Conservation (phyloP, 2,113 vertebrate species). For the Ammodytes dubius region DNA sequence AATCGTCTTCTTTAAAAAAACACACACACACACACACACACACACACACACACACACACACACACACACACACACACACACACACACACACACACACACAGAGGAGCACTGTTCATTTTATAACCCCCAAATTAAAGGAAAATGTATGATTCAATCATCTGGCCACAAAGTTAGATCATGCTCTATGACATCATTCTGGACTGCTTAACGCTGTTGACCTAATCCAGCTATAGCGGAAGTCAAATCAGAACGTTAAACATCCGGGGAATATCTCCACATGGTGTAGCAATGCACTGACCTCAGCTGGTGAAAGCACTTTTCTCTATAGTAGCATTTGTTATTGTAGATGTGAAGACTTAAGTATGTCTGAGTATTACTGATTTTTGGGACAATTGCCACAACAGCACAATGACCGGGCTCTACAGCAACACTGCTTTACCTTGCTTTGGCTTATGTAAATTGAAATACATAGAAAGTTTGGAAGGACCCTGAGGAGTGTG, state of each 20-base stretch:
- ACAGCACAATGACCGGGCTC: conserved; percentile 7
- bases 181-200: conserved; percentile 84
- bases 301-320: conserved; percentile 1
- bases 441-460: conserved; percentile 17
- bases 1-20: conserved; percentile 66
- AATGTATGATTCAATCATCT: conserved; percentile 86
- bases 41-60: too few species aligned
- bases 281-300: not conserved
- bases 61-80: too few species aligned
- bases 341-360: not conserved
- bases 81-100: conserved; percentile 57
- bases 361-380: not conserved
- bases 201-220: conserved; percentile 71
- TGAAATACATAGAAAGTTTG: conserved; percentile 35
- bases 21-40: conserved; percentile 49
- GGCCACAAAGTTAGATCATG: conserved; percentile 84
- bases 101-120: conserved; percentile 84
- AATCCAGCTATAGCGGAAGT: conserved; percentile 73
- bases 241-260: conserved; percentile 68
- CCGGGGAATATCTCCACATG: conserved; percentile 46
- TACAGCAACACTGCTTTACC: conserved; percentile 2
- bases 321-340: not conserved
- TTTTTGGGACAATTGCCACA: not conserved
- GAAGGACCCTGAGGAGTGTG: conserved; percentile 17
- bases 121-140: conserved; percentile 84